These are phyloP conservation scores for Diplazon laetatorius DNA, from an alignment of 2,888 invertebrate genomes.

Conservation along the genomic window DNA sequence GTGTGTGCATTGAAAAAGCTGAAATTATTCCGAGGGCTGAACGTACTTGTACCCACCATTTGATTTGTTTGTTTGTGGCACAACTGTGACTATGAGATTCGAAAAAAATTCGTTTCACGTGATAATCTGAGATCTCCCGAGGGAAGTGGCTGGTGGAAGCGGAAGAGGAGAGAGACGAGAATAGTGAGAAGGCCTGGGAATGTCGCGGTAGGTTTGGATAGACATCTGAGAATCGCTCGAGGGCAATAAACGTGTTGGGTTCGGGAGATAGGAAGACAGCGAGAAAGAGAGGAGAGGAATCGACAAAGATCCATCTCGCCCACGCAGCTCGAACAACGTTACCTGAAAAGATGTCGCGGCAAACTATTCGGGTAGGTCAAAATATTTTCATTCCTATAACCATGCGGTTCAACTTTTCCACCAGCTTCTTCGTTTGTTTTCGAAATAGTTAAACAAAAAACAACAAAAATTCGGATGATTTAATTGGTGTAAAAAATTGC, in stretches of 20 bases:
- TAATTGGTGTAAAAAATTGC: no score
- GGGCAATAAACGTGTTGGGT: constrained; percentile 32
- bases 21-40: constrained; percentile 16
- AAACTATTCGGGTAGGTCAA: constrained; percentile 22
- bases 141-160: constrained; percentile 20
- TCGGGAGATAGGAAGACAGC: constrained; percentile 22
- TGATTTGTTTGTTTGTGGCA: neutral
- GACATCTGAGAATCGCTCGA: constrained; percentile 39
- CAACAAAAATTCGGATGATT: no score
- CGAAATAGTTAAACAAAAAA: constrained; percentile 10
- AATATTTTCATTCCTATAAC: constrained; percentile 15
- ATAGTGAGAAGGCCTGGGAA: constrained; percentile 31
- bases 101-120: constrained; percentile 21
- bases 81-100: constrained; percentile 28
- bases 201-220: constrained; percentile 42
- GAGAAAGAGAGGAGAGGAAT: neutral
- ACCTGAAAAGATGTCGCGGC: constrained; percentile 8
- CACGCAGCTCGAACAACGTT: constrained; percentile 7
- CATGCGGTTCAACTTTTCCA: neutral
- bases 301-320: neutral
- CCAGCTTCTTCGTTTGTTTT: neutral
- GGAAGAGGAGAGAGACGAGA: constrained; percentile 13
- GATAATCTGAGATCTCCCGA: constrained; percentile 26
- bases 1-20: constrained; percentile 2
- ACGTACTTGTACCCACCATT: constrained; percentile 14